phyloP scores from a whole-genome alignment of 2,113 vertebrate species.

The Panthera leo region DNA sequence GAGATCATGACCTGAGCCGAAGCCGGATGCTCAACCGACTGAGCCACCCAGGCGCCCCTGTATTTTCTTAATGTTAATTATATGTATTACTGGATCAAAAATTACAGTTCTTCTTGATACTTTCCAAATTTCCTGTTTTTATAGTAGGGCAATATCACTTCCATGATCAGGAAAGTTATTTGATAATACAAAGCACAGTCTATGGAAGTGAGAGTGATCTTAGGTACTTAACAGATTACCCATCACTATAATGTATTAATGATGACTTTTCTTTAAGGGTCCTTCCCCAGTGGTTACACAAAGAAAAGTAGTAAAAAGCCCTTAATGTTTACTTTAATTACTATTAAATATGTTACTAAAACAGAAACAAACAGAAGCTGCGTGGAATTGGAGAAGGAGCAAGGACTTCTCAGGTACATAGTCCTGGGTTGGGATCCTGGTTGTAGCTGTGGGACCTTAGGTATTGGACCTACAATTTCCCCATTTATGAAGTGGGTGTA shows the following conservation, averaged over 20 bases:
- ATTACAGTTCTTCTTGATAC: background rate
- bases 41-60: too few species aligned
- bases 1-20: too few species aligned
- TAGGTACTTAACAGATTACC: background rate
- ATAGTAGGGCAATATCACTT: background rate
- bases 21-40: too few species aligned
- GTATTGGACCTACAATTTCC: background rate
- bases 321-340: background rate
- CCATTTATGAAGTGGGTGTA: background rate
- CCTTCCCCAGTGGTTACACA: background rate
- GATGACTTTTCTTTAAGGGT: background rate
- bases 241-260: background rate
- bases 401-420: background rate
- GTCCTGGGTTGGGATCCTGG: background rate
- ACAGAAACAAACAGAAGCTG: background rate
- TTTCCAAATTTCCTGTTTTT: conserved; percentile 34
- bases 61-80: background rate
- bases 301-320: background rate
- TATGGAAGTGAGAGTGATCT: background rate
- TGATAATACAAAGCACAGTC: background rate
- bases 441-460: background rate
- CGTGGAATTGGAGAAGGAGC: background rate
- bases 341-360: background rate
- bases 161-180: background rate
- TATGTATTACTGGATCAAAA: background rate